Conservation (phyloP, 2,797 vertebrate genomes). For the Gymnothorax javanicus region DNA sequence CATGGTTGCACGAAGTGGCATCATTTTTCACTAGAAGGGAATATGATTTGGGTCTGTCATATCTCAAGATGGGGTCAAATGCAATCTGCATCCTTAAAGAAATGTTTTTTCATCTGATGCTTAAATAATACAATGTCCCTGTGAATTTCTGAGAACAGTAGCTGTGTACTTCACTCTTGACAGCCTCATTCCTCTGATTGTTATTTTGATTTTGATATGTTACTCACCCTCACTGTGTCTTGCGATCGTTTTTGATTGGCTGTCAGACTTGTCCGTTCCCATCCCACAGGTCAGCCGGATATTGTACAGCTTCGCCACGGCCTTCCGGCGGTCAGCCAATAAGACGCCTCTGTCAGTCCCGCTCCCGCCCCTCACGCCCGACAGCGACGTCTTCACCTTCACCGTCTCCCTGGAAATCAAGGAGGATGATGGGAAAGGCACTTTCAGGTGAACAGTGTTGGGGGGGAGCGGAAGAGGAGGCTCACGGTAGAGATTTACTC, state of each 20-base stretch:
- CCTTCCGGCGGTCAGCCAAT: slow-evolving; percentile 92
- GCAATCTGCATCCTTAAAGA: neutral
- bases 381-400: slow-evolving; percentile 96
- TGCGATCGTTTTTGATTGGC: neutral
- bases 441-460: slow-evolving; percentile 82
- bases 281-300: slow-evolving; percentile 90
- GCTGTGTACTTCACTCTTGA: neutral
- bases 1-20: neutral
- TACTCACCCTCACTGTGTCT: neutral
- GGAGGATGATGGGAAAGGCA: slow-evolving; percentile 97
- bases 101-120: neutral
- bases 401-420: slow-evolving; percentile 96
- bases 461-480: neutral
- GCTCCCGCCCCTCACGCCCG: slow-evolving; percentile 85
- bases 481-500: neutral
- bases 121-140: too few species aligned
- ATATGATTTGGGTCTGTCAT: neutral
- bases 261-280: neutral
- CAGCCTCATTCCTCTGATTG: neutral
- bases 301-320: slow-evolving; percentile 97
- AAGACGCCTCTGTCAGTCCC: slow-evolving; percentile 80
- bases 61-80: neutral
- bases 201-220: neutral
- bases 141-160: too few species aligned
- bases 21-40: neutral